phyloP scores from a whole-genome alignment of 2,797 vertebrate species.

The Sebastes nivosus region DNA sequence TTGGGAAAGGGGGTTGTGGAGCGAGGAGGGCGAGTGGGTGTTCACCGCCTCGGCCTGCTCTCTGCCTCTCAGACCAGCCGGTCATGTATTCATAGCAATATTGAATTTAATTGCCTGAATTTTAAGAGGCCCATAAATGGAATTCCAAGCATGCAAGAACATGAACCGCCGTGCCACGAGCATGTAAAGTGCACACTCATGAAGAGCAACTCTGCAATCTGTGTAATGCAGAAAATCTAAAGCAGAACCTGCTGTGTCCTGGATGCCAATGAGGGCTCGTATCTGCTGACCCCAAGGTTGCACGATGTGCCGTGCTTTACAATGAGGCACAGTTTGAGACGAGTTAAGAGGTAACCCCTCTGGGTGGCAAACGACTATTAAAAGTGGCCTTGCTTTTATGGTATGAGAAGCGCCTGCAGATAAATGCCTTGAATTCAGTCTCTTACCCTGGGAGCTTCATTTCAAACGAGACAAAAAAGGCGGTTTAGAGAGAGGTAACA shows the following conservation, averaged over 20 bases:
- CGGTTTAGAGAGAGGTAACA: conserved; percentile 31
- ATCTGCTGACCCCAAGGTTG: conserved; percentile 44
- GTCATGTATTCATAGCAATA: conserved; percentile 69
- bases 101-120: conserved; percentile 71
- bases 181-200: conserved; percentile 43
- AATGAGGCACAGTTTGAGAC: conserved; percentile 30
- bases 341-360: conserved; percentile 13
- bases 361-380: conserved; percentile 22
- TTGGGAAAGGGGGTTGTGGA: conserved; percentile 27
- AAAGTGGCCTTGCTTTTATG: conserved; percentile 31
- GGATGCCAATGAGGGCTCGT: conserved; percentile 30
- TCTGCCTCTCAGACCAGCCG: conserved; percentile 26
- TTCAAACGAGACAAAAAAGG: conserved; percentile 45
- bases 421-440: conserved; percentile 18
- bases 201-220: conserved; percentile 49
- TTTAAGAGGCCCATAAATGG: conserved; percentile 69
- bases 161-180: conserved; percentile 36
- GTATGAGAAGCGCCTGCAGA: conserved; percentile 4
- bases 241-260: conserved; percentile 27
- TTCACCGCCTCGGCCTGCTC: conserved; percentile 40
- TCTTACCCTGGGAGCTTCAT: conserved; percentile 27
- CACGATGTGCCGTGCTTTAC: conserved; percentile 17
- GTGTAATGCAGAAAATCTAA: conserved; percentile 34
- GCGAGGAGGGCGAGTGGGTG: conserved; percentile 22
- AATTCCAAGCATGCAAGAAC: conserved; percentile 45